Evolutionary conservation across 2,797 vertebrate species (phyloP).

Genomic region (Microcaecilia unicolor): DNA sequence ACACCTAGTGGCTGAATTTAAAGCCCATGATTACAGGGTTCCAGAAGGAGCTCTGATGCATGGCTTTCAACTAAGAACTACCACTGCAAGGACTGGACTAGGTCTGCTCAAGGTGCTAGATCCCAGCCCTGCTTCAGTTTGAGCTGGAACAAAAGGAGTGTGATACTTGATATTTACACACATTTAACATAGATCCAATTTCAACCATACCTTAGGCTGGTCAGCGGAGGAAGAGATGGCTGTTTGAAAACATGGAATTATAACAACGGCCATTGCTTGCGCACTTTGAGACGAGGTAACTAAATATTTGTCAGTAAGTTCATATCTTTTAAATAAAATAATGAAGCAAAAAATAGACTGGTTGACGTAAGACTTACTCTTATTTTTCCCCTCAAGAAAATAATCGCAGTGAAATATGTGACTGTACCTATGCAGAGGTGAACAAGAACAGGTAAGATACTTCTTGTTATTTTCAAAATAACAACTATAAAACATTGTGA

Average conservation of each 20-base stretch:
- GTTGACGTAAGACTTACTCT: background rate
- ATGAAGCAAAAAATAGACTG: background rate
- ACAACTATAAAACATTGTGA: too few species aligned
- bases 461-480: too few species aligned
- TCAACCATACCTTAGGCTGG: slow-evolving; percentile 45
- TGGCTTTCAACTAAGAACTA: too few species aligned
- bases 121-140: too few species aligned
- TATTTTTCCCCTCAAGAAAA: slow-evolving; percentile 33
- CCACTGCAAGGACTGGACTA: too few species aligned
- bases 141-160: too few species aligned
- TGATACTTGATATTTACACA: too few species aligned
- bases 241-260: slow-evolving; percentile 61
- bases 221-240: slow-evolving; percentile 57
- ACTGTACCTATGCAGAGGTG: slow-evolving; percentile 55
- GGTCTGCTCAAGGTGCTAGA: too few species aligned
- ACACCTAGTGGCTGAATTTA: too few species aligned
- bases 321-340: background rate
- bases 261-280: slow-evolving; percentile 50
- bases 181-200: too few species aligned
- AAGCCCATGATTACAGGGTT: too few species aligned
- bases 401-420: slow-evolving; percentile 48
- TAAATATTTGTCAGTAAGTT: background rate
- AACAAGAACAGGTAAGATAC: slow-evolving; percentile 59
- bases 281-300: slow-evolving; percentile 46
- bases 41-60: too few species aligned